These are phyloP conservation scores for Philopedon plagiatum DNA, from an alignment of 2,888 invertebrate species.

Conservation along the genomic window DNA sequence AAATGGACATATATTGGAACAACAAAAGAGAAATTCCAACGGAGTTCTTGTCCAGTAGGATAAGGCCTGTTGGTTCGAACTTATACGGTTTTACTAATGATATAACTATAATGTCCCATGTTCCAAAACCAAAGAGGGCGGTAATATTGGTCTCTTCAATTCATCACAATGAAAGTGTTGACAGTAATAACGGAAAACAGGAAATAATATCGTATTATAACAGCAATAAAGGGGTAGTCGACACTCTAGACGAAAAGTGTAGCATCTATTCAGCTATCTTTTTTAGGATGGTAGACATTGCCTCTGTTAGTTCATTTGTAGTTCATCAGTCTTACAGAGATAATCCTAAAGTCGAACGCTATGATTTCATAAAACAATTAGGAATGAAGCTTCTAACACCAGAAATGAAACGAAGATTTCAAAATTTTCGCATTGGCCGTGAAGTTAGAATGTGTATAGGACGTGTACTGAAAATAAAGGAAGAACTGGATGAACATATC, in stretches of 20 bases:
- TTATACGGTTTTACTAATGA: no score
- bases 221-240: slow-evolving; percentile 11
- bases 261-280: slow-evolving; percentile 28
- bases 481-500: no score
- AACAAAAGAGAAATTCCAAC: slow-evolving; percentile 56
- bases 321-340: slow-evolving; percentile 4
- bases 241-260: slow-evolving; percentile 32
- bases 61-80: slow-evolving; percentile 4
- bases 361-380: background rate
- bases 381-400: background rate
- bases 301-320: slow-evolving; percentile 5
- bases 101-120: background rate
- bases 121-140: background rate
- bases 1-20: slow-evolving; percentile 55
- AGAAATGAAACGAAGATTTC: background rate
- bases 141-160: slow-evolving; percentile 3
- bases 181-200: slow-evolving; percentile 13
- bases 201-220: slow-evolving; percentile 28
- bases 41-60: slow-evolving; percentile 54
- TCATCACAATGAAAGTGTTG: slow-evolving; percentile 2
- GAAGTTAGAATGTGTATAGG: background rate
- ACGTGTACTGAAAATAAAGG: slow-evolving; percentile 2
- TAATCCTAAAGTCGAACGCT: background rate
- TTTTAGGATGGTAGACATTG: slow-evolving; percentile 31
- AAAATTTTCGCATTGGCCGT: background rate